A percentile compares a stretch with the other conserved stretches of the same genome.
These are phyloP conservation scores for Tromatobia lineatoria DNA, from an alignment of 2,888 invertebrate genomes.

Conservation along the genomic window DNA sequence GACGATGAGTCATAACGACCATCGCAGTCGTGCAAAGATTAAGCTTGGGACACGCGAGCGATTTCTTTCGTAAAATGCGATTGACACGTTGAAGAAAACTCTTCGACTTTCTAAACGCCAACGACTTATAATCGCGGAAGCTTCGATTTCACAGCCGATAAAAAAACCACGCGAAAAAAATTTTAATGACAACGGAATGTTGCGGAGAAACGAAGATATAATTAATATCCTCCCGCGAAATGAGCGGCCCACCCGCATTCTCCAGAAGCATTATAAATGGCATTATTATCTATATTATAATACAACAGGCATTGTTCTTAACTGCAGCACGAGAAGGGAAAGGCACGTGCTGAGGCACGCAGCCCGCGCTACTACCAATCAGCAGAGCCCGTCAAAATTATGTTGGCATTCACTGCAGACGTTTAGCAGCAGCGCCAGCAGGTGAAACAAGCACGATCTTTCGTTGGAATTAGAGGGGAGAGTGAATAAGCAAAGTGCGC, in stretches of 20 bases:
- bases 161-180: not conserved
- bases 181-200: slow-evolving; percentile 5
- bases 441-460: slow-evolving; percentile 4
- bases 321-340: slow-evolving; percentile 36
- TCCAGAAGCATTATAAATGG: slow-evolving; percentile 13
- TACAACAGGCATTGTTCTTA: slow-evolving; percentile 58
- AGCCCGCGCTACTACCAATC: not conserved
- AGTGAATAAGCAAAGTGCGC: not conserved
- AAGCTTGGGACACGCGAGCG: slow-evolving; percentile 7
- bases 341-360: slow-evolving; percentile 50
- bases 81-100: slow-evolving; percentile 20
- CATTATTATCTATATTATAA: slow-evolving; percentile 48
- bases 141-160: slow-evolving; percentile 22
- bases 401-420: not conserved
- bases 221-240: slow-evolving; percentile 35
- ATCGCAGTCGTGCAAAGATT: not conserved
- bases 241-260: slow-evolving; percentile 31
- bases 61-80: slow-evolving; percentile 31
- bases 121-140: not conserved
- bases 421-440: slow-evolving; percentile 7
- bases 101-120: slow-evolving; percentile 21
- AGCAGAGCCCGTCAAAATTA: not conserved
- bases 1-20: no score
- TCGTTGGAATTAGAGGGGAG: not conserved
- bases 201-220: slow-evolving; percentile 15